phyloP scores from a whole-genome alignment of 2,797 vertebrate genomes.

The Crocidura indochinensis region DNA sequence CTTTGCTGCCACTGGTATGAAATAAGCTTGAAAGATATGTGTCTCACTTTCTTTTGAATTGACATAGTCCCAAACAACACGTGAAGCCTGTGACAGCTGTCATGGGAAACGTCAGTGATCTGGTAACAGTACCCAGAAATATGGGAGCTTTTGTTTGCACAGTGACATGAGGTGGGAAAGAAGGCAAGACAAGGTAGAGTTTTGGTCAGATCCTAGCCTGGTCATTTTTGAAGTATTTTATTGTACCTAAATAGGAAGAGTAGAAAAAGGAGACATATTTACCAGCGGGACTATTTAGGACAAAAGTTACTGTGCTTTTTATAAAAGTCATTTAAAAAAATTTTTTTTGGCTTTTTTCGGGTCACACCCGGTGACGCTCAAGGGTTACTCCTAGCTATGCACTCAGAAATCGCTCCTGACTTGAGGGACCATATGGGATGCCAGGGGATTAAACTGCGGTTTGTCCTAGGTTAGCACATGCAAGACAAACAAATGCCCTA shows the following conservation, averaged over 20 bases:
- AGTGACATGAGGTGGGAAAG: not conserved
- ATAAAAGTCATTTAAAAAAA: not conserved
- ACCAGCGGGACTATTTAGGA: not conserved
- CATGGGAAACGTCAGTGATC: no score
- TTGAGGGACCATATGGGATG: no score
- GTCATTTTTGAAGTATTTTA: not conserved
- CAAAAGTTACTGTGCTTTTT: conserved; percentile 26
- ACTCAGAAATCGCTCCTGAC: no score
- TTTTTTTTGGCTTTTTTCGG: no score
- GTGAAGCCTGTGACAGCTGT: rapidly evolving
- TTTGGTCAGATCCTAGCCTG: not conserved
- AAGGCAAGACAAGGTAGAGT: not conserved
- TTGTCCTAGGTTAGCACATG: no score
- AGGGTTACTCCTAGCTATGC: no score
- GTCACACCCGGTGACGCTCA: no score
- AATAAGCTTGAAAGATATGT: rapidly evolving
- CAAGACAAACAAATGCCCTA: no score
- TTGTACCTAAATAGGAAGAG: rapidly evolving
- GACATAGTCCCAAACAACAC: not conserved
- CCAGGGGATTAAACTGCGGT: no score
- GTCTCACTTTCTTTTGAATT: not conserved
- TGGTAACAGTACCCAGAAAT: no score
- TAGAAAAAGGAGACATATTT: not conserved
- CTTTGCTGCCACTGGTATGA: not conserved
- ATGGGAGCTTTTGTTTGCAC: not conserved